A percentile compares a stretch with the other conserved stretches of the same genome.
Conservation (phyloP, 1,140 invertebrate species). For the Stegodyphus mimosarum region DNA sequence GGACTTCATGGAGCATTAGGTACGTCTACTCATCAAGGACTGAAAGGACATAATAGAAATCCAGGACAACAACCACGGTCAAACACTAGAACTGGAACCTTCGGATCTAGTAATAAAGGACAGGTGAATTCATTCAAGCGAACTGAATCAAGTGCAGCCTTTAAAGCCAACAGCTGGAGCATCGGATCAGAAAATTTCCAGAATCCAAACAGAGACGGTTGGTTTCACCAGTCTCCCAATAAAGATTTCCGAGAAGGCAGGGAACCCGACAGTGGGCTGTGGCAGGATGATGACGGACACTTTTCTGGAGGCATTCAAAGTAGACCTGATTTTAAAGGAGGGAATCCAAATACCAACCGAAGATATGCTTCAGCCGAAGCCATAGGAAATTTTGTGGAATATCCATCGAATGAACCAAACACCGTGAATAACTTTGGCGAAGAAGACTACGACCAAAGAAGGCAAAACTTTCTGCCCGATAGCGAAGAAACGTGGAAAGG, state of each 20-base stretch:
- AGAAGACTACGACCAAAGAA: no score
- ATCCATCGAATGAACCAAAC: no score
- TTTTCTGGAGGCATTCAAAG: not conserved
- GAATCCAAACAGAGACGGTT: not conserved
- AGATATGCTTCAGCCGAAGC: not conserved
- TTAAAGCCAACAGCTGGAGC: conserved; percentile 28
- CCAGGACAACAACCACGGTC: not conserved
- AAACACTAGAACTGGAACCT: not conserved
- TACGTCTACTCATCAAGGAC: not conserved
- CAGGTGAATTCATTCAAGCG: not conserved
- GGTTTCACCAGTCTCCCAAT: not conserved
- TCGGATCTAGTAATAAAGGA: not conserved
- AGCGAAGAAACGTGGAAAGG: no score
- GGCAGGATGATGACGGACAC: not conserved
- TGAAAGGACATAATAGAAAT: not conserved
- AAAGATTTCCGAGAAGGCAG: not conserved
- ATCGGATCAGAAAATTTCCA: conserved; percentile 21
- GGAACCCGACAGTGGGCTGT: not conserved
- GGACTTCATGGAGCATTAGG: not conserved
- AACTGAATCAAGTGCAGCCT: not conserved
- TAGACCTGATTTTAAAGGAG: conserved; percentile 2
- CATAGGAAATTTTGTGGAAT: no score
- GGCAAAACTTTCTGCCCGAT: no score
- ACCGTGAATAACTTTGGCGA: no score
- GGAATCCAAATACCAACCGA: not conserved